Evolutionary conservation across 2,888 invertebrate genomes (phyloP), one percentile per base, ranked within the genome.

Genomic region (Balanococcus diminutus): DNA sequence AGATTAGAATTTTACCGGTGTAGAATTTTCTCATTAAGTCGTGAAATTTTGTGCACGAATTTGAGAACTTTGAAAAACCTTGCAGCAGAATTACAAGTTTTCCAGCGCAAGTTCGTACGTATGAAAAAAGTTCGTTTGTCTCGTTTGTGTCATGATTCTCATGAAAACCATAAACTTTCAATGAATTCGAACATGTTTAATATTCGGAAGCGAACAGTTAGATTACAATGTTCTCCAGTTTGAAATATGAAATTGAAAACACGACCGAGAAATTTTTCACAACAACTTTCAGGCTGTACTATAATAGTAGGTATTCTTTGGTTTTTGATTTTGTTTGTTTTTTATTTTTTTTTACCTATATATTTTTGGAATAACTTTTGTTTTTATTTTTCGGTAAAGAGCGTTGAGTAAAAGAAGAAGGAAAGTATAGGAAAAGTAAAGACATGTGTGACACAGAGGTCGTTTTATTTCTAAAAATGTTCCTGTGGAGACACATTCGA

Each of bases 401-500:
- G 36, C 36, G 75, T 79, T 36, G 2, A 79, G 75, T 36, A 36
- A 79, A 79, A 36, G 75, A 79, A 79, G 36, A 19, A 79, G 25
- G 46, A 79, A 75, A 32, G 75, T 75, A n/a, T n/a, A 31, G 75
- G 32, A 16, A 79, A 79, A 79, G 75, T 79, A 79, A 79, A 79
- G 36, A 31, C 75, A 79, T 79, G 75, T 79, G 75, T 79, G 36
- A 79, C 75, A 79, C 36, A 79, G 75, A 79, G 75, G 75, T 79
- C 75, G 75, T 79, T 79, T 79, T 79, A 36, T 79, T 36, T 79
- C 75, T 79, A 79, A 79, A 79, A 79, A 79, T 79, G 75, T 79
- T 79, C 75, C 75, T 79, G 75, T 36, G 75, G 75, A 79, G 75
- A 79, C 75, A 79, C 75, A 79, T 79, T 79, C 75, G 75, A 79